phyloP scores from a whole-genome alignment of 2,888 invertebrate species.

The Erebia epiphron region DNA sequence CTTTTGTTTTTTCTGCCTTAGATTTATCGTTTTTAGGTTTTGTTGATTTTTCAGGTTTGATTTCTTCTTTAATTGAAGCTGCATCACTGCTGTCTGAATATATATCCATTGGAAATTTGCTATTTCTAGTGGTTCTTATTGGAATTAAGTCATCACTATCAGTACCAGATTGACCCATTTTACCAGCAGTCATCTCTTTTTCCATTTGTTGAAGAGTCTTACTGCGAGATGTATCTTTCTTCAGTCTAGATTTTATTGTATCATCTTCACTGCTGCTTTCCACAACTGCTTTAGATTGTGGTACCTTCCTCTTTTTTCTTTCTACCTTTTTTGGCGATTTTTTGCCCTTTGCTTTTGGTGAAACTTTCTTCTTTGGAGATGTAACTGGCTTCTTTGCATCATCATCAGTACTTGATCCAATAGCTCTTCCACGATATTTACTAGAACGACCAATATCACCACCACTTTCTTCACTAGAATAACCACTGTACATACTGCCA shows the following conservation, averaged over 20 bases:
- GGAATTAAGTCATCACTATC: constrained; percentile 92
- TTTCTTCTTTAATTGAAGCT: constrained; percentile 59
- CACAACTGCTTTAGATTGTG: constrained; percentile 74
- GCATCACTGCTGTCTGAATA: constrained; percentile 90
- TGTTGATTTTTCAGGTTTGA: constrained; percentile 80
- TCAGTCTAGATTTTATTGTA: constrained; percentile 59
- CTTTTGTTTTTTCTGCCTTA: constrained; percentile 82
- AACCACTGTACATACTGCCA: constrained; percentile 85
- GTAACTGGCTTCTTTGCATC: constrained; percentile 72
- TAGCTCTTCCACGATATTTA: constrained; percentile 64
- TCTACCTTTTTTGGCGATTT: constrained; percentile 70
- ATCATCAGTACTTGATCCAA: constrained; percentile 84
- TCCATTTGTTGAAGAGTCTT: constrained; percentile 88
- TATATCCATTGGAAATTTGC: constrained; percentile 87
- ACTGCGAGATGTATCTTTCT: constrained; percentile 80
- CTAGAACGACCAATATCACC: constrained; percentile 62
- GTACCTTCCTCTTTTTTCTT: constrained; percentile 78
- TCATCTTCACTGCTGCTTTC: constrained; percentile 86
- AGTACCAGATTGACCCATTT: constrained; percentile 82
- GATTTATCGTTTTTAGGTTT: constrained; percentile 66
- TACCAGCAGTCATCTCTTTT: constrained; percentile 86
- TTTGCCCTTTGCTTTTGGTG: constrained; percentile 71
- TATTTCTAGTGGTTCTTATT: constrained; percentile 81
- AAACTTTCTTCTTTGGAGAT: constrained; percentile 77
- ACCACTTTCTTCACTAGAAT: constrained; percentile 78